These are phyloP conservation scores for Garra rufa DNA, from an alignment of 2,113 vertebrate genomes.

Conservation along the genomic window DNA sequence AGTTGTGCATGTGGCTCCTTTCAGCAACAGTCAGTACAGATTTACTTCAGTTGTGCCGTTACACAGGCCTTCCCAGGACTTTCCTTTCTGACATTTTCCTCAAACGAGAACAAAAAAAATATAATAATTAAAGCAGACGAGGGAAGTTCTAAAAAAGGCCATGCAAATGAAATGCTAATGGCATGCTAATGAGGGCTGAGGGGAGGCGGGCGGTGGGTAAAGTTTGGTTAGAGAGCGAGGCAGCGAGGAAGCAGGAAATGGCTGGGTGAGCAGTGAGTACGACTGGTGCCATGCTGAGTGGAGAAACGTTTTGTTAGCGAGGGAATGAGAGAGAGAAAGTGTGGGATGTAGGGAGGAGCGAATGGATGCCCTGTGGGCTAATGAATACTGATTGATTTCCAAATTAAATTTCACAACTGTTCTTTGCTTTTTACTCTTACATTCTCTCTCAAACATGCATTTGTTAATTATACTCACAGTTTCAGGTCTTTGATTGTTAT, in stretches of 20 bases:
- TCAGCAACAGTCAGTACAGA: slow-evolving; percentile 23
- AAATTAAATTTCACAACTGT: slow-evolving; percentile 63
- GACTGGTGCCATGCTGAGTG: slow-evolving; percentile 61
- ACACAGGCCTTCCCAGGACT: background rate
- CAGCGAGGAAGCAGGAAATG: slow-evolving; percentile 69
- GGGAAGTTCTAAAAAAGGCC: slow-evolving; percentile 56
- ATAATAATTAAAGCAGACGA: slow-evolving; percentile 52
- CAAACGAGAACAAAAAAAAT: slow-evolving; percentile 41
- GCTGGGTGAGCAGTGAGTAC: slow-evolving; percentile 78
- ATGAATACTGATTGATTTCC: slow-evolving; percentile 66
- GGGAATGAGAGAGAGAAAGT: slow-evolving; percentile 40
- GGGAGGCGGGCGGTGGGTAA: slow-evolving; percentile 72
- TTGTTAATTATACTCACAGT: background rate
- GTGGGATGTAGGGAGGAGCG: slow-evolving; percentile 36
- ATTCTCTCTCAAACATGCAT: background rate
- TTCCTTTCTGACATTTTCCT: slow-evolving; percentile 30
- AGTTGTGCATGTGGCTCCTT: background rate
- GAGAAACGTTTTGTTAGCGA: slow-evolving; percentile 67
- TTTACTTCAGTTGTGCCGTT: background rate
- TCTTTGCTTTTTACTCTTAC: slow-evolving; percentile 39
- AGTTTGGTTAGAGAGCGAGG: slow-evolving; percentile 78
- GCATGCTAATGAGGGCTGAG: slow-evolving; percentile 80
- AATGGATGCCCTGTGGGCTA: slow-evolving; percentile 56
- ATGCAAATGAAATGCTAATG: slow-evolving; percentile 82
- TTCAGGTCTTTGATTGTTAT: background rate